A percentile compares a stretch with the other conserved stretches of the same genome.
Evolutionary conservation across 1,140 invertebrate genomes (phyloP).

Genomic region (Magallana angulata): DNA sequence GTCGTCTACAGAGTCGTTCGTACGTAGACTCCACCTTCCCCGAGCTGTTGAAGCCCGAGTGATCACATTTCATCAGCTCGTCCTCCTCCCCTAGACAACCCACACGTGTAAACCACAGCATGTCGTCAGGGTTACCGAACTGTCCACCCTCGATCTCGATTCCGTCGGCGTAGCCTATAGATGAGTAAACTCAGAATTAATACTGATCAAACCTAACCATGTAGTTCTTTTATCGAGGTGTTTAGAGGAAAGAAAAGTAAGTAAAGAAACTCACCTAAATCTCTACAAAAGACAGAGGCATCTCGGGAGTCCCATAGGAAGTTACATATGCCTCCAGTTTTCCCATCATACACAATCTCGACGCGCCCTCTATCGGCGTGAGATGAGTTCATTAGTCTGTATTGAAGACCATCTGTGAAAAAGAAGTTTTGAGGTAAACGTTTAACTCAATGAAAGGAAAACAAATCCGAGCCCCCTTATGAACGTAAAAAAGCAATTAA

Average conservation of each 20-base stretch:
- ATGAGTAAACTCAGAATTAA: too few relatives aligned
- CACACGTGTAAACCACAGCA: constrained; percentile 57
- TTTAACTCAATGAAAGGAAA: neutral
- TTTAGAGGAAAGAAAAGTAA: too few relatives aligned
- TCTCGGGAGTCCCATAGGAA: constrained; percentile 85
- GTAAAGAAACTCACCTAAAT: constrained; percentile 42
- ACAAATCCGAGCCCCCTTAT: neutral
- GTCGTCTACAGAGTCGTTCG: constrained; percentile 51
- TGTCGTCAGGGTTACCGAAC: constrained; percentile 33
- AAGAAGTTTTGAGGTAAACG: neutral
- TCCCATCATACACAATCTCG: constrained; percentile 85
- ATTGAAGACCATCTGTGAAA: constrained; percentile 37
- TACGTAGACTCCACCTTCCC: constrained; percentile 47
- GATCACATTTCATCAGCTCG: constrained; percentile 57
- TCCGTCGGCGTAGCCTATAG: constrained; percentile 51
- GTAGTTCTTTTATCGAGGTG: too few relatives aligned
- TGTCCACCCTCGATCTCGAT: constrained; percentile 56
- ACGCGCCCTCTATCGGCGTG: constrained; percentile 81
- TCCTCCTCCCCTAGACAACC: constrained; percentile 60
- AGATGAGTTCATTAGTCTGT: constrained; percentile 60
- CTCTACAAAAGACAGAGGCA: constrained; percentile 81
- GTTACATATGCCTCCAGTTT: constrained; percentile 88
- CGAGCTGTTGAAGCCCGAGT: constrained; percentile 61
- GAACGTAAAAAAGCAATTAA: too few relatives aligned
- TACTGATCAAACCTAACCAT: too few relatives aligned